Percentiles rank a stretch among this genome's conserved stretches.
Evolutionary conservation across 2,113 vertebrate species (phyloP).

Genomic region (Lycocorax pyrrhopterus): DNA sequence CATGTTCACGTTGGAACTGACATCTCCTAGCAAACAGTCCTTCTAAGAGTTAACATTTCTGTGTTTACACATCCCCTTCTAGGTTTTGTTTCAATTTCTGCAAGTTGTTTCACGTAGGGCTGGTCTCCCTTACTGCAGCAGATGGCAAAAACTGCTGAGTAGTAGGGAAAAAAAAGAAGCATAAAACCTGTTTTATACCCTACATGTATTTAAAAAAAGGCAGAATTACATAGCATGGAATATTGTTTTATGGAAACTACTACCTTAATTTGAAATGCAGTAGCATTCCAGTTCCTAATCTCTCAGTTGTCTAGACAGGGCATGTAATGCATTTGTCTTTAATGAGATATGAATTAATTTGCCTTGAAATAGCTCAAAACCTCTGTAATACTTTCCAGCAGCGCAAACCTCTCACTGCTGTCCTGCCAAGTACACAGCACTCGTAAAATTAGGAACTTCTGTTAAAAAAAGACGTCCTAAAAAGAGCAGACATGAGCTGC

Average conservation of each 20-base stretch:
- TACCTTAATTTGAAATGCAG: neutral
- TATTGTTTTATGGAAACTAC: neutral
- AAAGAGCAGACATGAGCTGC: neutral
- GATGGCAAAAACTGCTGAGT: slow-evolving; percentile 20
- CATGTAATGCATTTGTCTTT: neutral
- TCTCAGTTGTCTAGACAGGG: slow-evolving; percentile 25
- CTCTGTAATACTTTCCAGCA: slow-evolving; percentile 46
- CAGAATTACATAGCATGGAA: neutral
- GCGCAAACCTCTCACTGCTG: neutral
- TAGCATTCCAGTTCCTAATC: neutral
- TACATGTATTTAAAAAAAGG: neutral
- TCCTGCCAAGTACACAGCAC: neutral
- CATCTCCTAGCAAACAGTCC: neutral
- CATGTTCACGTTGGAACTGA: neutral
- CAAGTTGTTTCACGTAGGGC: neutral
- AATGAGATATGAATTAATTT: slow-evolving; percentile 21
- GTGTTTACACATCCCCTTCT: neutral
- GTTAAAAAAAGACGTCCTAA: neutral
- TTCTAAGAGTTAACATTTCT: neutral
- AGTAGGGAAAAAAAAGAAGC: neutral
- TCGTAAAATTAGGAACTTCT: slow-evolving; percentile 4
- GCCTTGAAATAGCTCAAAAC: neutral
- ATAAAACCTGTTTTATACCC: neutral
- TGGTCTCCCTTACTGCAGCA: neutral
- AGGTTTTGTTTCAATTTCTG: neutral